phyloP scores from a whole-genome alignment of 1,140 invertebrate genomes.

The Leptestheria dahalacensis region DNA sequence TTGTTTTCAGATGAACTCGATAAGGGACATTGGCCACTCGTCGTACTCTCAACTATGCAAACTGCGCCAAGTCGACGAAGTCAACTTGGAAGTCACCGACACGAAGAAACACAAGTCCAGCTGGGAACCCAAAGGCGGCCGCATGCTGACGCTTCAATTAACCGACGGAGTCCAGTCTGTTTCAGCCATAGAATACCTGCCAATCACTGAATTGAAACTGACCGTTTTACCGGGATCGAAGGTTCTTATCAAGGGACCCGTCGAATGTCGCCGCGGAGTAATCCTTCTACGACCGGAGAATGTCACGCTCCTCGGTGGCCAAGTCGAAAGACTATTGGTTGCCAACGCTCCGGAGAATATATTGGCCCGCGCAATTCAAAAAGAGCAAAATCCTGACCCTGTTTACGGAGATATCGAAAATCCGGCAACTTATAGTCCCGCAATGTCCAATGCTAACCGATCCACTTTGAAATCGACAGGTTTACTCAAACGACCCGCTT shows the following conservation, averaged over 20 bases:
- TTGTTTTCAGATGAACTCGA: slow-evolving; percentile 32
- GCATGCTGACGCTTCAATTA: slow-evolving; percentile 53
- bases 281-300: slow-evolving; percentile 46
- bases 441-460: too few relatives aligned
- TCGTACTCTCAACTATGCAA: slow-evolving; percentile 45
- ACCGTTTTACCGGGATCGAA: slow-evolving; percentile 47
- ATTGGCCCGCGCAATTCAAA: slow-evolving; percentile 39
- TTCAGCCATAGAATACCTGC: slow-evolving; percentile 53
- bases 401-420: not conserved
- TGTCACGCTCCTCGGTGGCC: slow-evolving; percentile 51
- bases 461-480: too few relatives aligned
- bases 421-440: too few relatives aligned
- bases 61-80: slow-evolving; percentile 37
- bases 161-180: slow-evolving; percentile 59
- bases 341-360: slow-evolving; percentile 43
- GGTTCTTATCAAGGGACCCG: slow-evolving; percentile 41
- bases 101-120: slow-evolving; percentile 27
- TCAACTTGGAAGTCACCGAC: slow-evolving; percentile 34
- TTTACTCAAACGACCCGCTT: not conserved
- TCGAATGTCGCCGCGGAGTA: slow-evolving; percentile 50
- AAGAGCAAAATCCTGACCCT: not conserved
- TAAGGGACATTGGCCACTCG: slow-evolving; percentile 40
- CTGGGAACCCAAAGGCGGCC: slow-evolving; percentile 35
- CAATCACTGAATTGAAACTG: slow-evolving; percentile 41
- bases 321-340: slow-evolving; percentile 46